These are phyloP conservation scores for Peribatodes rhomboidaria DNA, from an alignment of 2,888 invertebrate genomes.

Conservation along the genomic window DNA sequence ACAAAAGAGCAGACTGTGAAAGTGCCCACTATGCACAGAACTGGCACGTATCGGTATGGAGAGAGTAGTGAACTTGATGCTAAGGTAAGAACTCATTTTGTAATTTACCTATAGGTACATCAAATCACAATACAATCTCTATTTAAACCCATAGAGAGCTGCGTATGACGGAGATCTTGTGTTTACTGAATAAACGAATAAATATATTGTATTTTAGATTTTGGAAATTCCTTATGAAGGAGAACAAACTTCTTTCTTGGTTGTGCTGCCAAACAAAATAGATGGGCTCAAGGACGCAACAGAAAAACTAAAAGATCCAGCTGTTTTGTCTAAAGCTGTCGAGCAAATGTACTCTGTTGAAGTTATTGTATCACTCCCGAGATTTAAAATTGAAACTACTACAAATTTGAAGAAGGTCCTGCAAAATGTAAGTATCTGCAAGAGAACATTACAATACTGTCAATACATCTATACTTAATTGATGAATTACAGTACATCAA, in stretches of 20 bases:
- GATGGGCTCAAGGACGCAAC: slow-evolving; percentile 89
- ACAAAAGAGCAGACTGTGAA: slow-evolving; percentile 82
- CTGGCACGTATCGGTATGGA: slow-evolving; percentile 72
- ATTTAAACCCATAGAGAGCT: no score
- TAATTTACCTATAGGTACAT: no score
- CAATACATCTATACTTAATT: no score
- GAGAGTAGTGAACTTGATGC: slow-evolving; percentile 69
- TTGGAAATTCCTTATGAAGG: slow-evolving; percentile 91
- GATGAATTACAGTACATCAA: no score
- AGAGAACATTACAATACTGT: neutral
- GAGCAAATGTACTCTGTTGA: slow-evolving; percentile 72
- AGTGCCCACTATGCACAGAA: slow-evolving; percentile 89
- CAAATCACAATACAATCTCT: no score
- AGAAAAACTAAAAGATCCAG: slow-evolving; percentile 84
- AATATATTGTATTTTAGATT: slow-evolving; percentile 71
- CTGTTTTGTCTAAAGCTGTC: slow-evolving; percentile 74
- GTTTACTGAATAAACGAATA: neutral
- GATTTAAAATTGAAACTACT: slow-evolving; percentile 92
- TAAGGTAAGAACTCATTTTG: slow-evolving; percentile 61
- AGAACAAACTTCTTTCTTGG: slow-evolving; percentile 89
- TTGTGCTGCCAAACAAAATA: slow-evolving; percentile 90
- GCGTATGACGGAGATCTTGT: no score
- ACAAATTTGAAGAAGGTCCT: slow-evolving; percentile 88
- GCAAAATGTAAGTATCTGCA: slow-evolving; percentile 84
- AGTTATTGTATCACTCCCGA: slow-evolving; percentile 90